Base-by-base conservation (phyloP, 2,888 invertebrate genomes). In the Muscina levida region DNA sequence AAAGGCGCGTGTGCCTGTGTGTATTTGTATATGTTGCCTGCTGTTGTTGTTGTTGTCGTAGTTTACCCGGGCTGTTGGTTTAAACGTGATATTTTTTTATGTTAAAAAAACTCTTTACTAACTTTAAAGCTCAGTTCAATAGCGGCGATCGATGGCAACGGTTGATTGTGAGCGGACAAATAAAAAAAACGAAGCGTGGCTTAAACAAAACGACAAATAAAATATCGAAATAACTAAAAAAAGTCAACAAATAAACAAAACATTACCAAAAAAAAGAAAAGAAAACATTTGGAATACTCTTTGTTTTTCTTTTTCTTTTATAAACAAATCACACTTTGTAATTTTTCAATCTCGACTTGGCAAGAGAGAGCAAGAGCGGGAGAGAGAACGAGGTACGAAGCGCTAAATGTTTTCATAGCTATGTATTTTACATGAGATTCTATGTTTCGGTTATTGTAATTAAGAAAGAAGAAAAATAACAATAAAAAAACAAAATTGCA, bases 51-150 rank as follows among this genome's bases (percentile, higher is more conserved):
- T 19, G 53, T 24, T 24, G 8, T 17, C 17, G 46, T n/a, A n/a
- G n/a, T n/a, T n/a, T n/a, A 8, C 31, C 31, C n/a, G n/a, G n/a
- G 31, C 31, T 31, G 31, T 8, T 31, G 31, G 3, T 31, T 24
- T 71, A 67, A 31, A 57, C 1, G 42, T 62, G 22, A 46, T 70
- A 71, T 73, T 81, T 80, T 77, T 65, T 42, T 51, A 19, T 51
- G 11, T 51, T 51, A 62, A 65, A 57, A 72, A 72, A 48, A 73
- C 77, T 82, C 75, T 79, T 75, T 65, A 39, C 24, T 65, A 73
- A 77, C 24, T 65, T 72, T 46, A 85, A 53, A 88, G 87, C 85
- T 88, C 86, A 88, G 88, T 88, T 87, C 85, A 84, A 86, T 85
- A 85, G 87, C 85, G 86, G 83, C 87, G 77, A 85, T 84, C 85